phyloP scores from a whole-genome alignment of 2,113 vertebrate genomes.

The Nicator chloris region DNA sequence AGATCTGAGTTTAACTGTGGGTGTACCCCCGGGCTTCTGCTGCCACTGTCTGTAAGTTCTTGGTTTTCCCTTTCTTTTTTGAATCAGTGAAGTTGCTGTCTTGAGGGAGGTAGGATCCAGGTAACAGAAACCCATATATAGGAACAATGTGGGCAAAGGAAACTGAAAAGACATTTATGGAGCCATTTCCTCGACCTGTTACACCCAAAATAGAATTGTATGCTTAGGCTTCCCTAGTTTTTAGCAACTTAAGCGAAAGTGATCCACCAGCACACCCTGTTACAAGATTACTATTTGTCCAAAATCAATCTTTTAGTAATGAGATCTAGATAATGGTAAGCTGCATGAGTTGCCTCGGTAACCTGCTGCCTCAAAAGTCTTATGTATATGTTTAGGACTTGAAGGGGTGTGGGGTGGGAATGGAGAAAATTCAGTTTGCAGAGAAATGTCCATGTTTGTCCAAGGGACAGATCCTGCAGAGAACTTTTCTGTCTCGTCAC shows the following conservation, averaged over 20 bases:
- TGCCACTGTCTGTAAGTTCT: not conserved
- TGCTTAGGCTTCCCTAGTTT: not conserved
- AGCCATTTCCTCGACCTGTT: not conserved
- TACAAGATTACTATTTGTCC: not conserved
- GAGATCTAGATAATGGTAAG: not conserved
- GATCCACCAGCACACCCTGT: not conserved
- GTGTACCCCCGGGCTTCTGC: not conserved
- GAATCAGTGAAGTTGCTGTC: not conserved
- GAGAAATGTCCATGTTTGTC: not conserved
- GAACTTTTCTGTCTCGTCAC: not conserved
- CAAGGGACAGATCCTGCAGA: not conserved
- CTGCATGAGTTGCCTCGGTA: not conserved
- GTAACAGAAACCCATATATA: not conserved
- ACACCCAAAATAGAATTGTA: not conserved
- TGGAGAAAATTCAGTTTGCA: not conserved
- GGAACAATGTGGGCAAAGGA: not conserved
- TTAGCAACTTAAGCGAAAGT: not conserved
- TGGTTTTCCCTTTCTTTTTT: not conserved
- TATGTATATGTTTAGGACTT: not conserved
- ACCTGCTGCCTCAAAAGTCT: not conserved
- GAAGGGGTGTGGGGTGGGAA: too few species aligned
- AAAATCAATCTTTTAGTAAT: not conserved
- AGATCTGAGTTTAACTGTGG: not conserved
- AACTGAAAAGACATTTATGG: not conserved
- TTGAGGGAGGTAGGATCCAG: not conserved